These are phyloP conservation scores for Cistogaster globosa DNA, from an alignment of 2,888 invertebrate species.

Conservation along the genomic window DNA sequence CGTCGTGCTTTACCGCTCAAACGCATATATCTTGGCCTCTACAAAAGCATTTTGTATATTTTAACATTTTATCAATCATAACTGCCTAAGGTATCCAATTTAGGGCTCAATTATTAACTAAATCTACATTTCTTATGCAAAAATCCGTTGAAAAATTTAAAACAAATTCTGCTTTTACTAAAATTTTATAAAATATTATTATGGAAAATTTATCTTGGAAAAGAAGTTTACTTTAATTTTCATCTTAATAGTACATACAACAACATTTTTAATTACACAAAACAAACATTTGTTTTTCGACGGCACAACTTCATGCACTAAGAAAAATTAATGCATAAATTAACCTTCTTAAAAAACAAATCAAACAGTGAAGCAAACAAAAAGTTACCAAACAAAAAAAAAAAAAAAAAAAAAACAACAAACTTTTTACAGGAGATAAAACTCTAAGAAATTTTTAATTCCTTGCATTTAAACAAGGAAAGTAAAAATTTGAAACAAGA, in stretches of 20 bases:
- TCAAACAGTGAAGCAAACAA: conserved; percentile 54
- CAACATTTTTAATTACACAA: conserved; percentile 68
- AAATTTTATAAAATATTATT: conserved; percentile 59
- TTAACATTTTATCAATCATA: no score
- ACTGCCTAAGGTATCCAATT: no score
- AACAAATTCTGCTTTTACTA: conserved; percentile 12
- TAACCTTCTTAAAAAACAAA: conserved; percentile 73
- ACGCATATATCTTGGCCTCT: no score
- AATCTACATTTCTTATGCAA: no score
- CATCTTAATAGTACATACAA: conserved; percentile 40
- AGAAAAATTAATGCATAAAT: conserved; percentile 74
- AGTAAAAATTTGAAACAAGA: conserved; percentile 47
- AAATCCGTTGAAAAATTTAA: neutral
- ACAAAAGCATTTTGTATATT: no score
- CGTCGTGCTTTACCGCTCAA: no score
- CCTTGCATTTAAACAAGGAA: conserved; percentile 29
- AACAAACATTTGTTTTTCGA: conserved; percentile 61
- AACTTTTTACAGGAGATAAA: conserved; percentile 68
- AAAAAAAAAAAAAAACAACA: neutral
- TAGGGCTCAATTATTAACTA: neutral
- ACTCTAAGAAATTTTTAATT: conserved; percentile 51
- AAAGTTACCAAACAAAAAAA: conserved; percentile 12
- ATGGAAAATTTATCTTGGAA: conserved; percentile 27
- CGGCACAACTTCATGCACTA: conserved; percentile 20
- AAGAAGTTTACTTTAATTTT: neutral